Base-by-base conservation (phyloP, 2,113 vertebrate genomes). In the Loxodonta africana region DNA sequence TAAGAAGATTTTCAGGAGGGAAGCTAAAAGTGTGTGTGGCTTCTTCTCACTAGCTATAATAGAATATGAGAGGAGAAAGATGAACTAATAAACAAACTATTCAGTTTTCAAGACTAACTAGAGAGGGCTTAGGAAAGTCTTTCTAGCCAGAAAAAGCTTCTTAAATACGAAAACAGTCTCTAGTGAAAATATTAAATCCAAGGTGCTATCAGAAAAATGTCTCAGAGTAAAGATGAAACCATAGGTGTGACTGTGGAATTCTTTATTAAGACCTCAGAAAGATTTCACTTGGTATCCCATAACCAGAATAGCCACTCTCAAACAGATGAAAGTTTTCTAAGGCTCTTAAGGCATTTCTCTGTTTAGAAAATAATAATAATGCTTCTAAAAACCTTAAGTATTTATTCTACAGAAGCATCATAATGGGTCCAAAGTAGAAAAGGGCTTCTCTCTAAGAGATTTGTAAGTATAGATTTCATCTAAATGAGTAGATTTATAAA, bases 1-100 rank as follows among this genome's bases (percentile, higher is more conserved):
- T 3, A 63, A 28, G 17, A 10, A 78, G 28, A 18, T 8, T 91
- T 51, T 28, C 2, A 30, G 57, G 73, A 65, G 44, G 78, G 18
- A 23, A 93, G 28, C 10, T 14, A 2, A 33, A 18, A 25, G 30
- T 62, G 4, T 11, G 0, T 1, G 0, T 33, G 80, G 9, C 8
- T 71, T 33, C 28, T 53, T 62, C 80, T 77, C 37, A 3, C 8
- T 33, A 21, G 2, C 5, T 69, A 8, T 12, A 21, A 6, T 15
- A 81, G 14, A 83, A 93, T 6, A 18, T 20, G 33, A 86, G 28
- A 78, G 20, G 25, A 83, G n/a, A 57, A 41, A 37, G 28, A 44
- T 41, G 28, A 76, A 63, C 15, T 46, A 14, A 62, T 67, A 69
- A 77, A n/a, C 41, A 51, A 83, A 51, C 14, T 63, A 25, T 51